Percentiles rank a stretch among this genome's conserved stretches.
phyloP scores from a whole-genome alignment of 1,140 invertebrate genomes.

The Meteorus sp. region DNA sequence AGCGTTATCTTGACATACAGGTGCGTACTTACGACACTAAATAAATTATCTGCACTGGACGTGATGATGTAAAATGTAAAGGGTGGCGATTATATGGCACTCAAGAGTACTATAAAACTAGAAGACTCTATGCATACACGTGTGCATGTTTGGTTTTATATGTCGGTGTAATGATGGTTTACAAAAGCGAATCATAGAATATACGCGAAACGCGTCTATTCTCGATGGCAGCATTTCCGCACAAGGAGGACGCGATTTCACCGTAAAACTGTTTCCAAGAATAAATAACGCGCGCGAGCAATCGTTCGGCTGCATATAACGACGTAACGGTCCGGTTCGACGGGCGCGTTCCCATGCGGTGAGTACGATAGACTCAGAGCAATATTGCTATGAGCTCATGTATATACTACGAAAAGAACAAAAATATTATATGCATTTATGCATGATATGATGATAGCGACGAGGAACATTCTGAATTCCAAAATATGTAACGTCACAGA shows the following conservation, averaged over 20 bases:
- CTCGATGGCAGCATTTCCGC: not conserved
- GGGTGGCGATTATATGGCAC: not conserved
- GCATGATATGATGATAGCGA: too few relatives aligned
- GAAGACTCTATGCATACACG: too few relatives aligned
- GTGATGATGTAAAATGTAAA: not conserved
- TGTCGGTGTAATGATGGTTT: too few relatives aligned
- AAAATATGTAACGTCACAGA: constrained; percentile 22
- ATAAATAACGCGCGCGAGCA: constrained; percentile 26
- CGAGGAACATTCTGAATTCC: constrained; percentile 26
- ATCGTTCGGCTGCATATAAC: constrained; percentile 32
- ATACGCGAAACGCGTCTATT: not conserved
- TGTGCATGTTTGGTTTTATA: too few relatives aligned
- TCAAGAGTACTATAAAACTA: too few relatives aligned
- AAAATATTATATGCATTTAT: too few relatives aligned
- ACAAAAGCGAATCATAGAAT: not conserved
- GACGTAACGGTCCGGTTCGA: constrained; percentile 33
- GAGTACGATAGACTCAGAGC: constrained; percentile 1
- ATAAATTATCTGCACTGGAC: not conserved
- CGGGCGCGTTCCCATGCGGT: constrained; percentile 25
- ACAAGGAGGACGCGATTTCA: constrained; percentile 17
- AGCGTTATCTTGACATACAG: constrained; percentile 44
- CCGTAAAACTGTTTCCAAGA: constrained; percentile 29
- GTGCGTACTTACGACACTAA: constrained; percentile 34
- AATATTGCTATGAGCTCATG: not conserved
- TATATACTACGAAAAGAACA: too few relatives aligned